These are phyloP conservation scores for Drosophila truncata DNA, from an alignment of 1,140 invertebrate genomes.

Conservation along the genomic window DNA sequence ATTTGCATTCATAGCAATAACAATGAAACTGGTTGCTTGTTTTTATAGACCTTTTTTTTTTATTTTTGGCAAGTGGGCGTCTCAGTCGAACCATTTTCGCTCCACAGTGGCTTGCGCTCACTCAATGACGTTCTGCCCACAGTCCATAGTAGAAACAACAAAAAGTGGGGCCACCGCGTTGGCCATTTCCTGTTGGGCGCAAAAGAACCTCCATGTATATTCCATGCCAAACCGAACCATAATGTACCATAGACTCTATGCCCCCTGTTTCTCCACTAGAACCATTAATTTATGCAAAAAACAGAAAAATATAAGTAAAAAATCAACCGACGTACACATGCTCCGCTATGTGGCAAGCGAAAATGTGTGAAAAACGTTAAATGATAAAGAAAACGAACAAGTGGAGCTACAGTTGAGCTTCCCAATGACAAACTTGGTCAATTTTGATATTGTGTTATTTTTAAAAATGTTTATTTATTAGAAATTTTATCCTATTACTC, in stretches of 20 bases:
- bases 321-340: conserved; percentile 29
- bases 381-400: conserved; percentile 58
- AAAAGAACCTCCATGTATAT: conserved; percentile 32
- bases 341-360: conserved; percentile 31
- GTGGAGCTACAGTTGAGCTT: conserved; percentile 13
- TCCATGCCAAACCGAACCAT: conserved; percentile 14
- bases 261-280: conserved; percentile 10
- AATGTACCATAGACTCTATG: conserved; percentile 12
- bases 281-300: conserved; percentile 58
- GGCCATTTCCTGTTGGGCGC: conserved; percentile 69
- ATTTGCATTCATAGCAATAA: conserved; percentile 53
- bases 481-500: too few relatives aligned
- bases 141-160: conserved; percentile 18
- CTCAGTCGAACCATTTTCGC: conserved; percentile 41
- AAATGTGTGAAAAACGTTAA: conserved; percentile 74
- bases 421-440: background rate
- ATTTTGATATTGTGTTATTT: background rate
- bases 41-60: conserved; percentile 14
- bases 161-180: conserved; percentile 40
- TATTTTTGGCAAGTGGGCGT: conserved; percentile 42
- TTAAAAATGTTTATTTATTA: background rate
- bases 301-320: conserved; percentile 26
- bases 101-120: conserved; percentile 30
- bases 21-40: conserved; percentile 42
- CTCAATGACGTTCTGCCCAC: conserved; percentile 50